These are phyloP conservation scores for Leiothrix lutea DNA, from an alignment of 2,113 vertebrate species.

Conservation along the genomic window DNA sequence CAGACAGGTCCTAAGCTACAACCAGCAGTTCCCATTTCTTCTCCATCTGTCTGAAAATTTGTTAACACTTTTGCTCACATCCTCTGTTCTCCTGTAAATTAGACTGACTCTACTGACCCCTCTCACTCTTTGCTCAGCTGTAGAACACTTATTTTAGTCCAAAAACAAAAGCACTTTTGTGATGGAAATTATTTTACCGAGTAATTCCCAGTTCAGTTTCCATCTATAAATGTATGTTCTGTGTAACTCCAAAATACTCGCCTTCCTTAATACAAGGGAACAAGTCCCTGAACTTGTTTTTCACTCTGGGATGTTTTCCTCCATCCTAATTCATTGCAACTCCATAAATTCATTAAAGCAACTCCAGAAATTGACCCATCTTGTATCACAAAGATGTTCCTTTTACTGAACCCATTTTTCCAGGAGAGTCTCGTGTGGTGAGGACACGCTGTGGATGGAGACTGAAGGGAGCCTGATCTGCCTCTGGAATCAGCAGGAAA, in stretches of 20 bases:
- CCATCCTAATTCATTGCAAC: background rate
- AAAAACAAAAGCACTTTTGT: background rate
- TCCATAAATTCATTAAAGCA: background rate
- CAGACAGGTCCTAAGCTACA: background rate
- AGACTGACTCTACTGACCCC: background rate
- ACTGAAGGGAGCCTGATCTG: background rate
- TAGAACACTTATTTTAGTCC: background rate
- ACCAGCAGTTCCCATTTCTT: background rate
- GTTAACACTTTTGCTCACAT: background rate
- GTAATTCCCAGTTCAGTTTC: background rate
- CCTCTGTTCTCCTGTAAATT: background rate
- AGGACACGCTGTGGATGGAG: fast-evolving
- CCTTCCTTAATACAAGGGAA: background rate
- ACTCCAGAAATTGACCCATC: background rate
- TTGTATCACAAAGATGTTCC: background rate
- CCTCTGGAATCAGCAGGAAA: background rate
- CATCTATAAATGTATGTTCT: background rate
- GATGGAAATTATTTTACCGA: background rate
- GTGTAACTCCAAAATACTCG: background rate
- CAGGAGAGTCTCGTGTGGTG: fast-evolving
- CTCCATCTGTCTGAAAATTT: background rate
- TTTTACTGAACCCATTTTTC: background rate
- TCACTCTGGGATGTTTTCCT: background rate
- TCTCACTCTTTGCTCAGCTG: background rate
- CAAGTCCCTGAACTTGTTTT: background rate